A percentile compares a stretch with the other conserved stretches of the same genome.
Evolutionary conservation across 2,113 vertebrate species (phyloP).

Genomic region (Zosterops hypoxanthus): DNA sequence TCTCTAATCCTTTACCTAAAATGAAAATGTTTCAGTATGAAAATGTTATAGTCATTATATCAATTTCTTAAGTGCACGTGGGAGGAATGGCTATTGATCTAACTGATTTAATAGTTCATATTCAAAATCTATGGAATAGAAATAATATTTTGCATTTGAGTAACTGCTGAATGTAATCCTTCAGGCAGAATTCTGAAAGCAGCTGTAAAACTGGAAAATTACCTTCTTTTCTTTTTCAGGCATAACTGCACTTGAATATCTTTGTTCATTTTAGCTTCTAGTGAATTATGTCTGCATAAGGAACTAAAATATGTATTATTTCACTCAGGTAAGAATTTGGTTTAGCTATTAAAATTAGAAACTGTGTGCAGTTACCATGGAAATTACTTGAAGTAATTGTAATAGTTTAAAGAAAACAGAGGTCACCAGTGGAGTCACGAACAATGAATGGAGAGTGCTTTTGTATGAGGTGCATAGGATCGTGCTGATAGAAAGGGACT

Average conservation of each 20-base stretch:
- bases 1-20: conserved; percentile 32
- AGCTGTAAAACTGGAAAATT: conserved; percentile 72
- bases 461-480: background rate
- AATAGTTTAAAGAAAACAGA: conserved; percentile 36
- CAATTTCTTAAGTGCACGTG: conserved; percentile 60
- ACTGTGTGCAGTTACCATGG: background rate
- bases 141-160: conserved; percentile 70
- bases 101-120: conserved; percentile 68
- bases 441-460: background rate
- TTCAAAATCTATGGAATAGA: conserved; percentile 68
- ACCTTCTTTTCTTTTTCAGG: conserved; percentile 59
- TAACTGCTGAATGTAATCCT: conserved; percentile 64
- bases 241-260: conserved; percentile 61
- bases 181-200: conserved; percentile 69
- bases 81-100: conserved; percentile 68
- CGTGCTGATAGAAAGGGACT: background rate
- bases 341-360: background rate
- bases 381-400: conserved; percentile 8
- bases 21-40: conserved; percentile 44
- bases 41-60: conserved; percentile 54
- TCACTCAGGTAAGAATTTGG: background rate
- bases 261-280: conserved; percentile 53
- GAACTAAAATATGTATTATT: conserved; percentile 32
- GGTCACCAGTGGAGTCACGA: conserved; percentile 17
- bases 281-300: conserved; percentile 51